Percentiles rank a stretch among this genome's conserved stretches.
Conservation (phyloP, 2,113 vertebrate species). For the Phrynosoma blainvillii region DNA sequence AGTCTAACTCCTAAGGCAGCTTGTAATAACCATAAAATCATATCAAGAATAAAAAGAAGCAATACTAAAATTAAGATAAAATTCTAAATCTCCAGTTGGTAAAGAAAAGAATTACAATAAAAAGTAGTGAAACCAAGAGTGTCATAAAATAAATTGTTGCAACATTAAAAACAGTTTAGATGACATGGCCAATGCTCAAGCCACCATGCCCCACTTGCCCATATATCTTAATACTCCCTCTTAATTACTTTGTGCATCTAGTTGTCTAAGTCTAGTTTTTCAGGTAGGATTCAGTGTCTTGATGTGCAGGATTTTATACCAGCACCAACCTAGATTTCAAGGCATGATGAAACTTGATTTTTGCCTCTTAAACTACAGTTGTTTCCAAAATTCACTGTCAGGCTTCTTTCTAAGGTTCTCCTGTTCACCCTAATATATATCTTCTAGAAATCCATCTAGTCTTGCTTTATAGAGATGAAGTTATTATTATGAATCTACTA, state of each 20-base stretch:
- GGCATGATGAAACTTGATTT: neutral
- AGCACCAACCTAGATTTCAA: neutral
- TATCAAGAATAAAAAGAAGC: neutral
- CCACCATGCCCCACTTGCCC: no score
- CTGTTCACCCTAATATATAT: neutral
- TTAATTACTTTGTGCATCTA: neutral
- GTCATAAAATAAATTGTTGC: neutral
- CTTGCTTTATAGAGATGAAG: neutral
- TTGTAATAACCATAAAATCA: neutral
- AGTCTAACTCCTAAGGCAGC: neutral
- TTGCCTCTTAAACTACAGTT: neutral
- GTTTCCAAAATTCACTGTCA: neutral
- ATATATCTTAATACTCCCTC: neutral
- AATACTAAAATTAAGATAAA: neutral
- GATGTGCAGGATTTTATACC: neutral
- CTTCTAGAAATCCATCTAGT: neutral
- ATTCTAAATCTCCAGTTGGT: neutral
- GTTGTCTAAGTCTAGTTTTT: neutral
- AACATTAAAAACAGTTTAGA: no score
- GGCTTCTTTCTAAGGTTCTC: neutral
- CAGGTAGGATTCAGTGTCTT: neutral
- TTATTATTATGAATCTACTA: neutral
- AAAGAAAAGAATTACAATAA: neutral
- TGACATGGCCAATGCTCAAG: no score
- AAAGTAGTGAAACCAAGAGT: neutral